A percentile compares a stretch with the other conserved stretches of the same genome.
phyloP scores from a whole-genome alignment of 2,113 vertebrate genomes.

The Cyphomyrus discorhynchus region DNA sequence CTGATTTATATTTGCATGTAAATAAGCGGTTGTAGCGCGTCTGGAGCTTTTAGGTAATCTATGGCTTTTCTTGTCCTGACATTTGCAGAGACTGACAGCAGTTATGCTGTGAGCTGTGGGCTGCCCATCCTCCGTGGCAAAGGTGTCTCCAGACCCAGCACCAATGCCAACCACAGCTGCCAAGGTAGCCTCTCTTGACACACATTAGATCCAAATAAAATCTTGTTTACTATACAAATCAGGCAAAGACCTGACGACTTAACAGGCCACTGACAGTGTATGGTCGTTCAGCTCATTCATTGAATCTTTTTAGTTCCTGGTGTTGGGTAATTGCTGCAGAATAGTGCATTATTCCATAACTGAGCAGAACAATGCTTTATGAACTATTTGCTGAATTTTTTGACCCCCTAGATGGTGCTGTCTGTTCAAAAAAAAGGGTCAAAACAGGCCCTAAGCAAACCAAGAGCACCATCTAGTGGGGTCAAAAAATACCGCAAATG shows the following conservation, averaged over 20 bases:
- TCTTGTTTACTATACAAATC: background rate
- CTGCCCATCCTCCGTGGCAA: constrained; percentile 67
- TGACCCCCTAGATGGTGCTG: background rate
- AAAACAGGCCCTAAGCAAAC: background rate
- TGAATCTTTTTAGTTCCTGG: background rate
- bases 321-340: background rate
- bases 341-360: background rate
- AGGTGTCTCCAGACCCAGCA: constrained; percentile 55
- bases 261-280: background rate
- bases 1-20: background rate
- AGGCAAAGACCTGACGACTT: background rate
- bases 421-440: background rate
- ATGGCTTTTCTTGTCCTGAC: background rate
- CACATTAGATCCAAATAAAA: background rate
- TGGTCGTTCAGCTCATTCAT: background rate
- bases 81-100: constrained; percentile 79
- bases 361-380: background rate
- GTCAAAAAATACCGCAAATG: background rate
- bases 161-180: constrained; percentile 75
- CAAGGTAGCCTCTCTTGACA: constrained; percentile 63
- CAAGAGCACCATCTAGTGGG: background rate
- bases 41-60: background rate
- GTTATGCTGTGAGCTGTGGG: constrained; percentile 90
- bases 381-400: background rate
- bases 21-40: background rate